Base-by-base conservation (phyloP, 2,888 invertebrate genomes). In the Polia nebulosa region DNA sequence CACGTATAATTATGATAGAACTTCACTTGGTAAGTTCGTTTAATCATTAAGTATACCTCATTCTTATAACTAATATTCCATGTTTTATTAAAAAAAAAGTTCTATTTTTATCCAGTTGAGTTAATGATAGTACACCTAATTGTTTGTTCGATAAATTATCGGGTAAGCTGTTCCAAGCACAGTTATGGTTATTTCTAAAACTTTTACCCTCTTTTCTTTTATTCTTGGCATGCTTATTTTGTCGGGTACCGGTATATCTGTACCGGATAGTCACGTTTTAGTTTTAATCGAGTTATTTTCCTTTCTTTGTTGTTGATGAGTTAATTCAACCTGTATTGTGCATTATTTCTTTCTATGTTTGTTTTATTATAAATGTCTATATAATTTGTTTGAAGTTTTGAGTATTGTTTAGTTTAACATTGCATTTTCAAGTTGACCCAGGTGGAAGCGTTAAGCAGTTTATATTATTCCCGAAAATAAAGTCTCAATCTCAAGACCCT, bases 231-330 rank as follows among this genome's bases (percentile, higher is more conserved):
- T 49, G 66, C 20, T 49, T 58, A 25, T 45, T 15, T 11, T 22
- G 34, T 3, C 9, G 11, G 36, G 1, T n/a, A 20, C 27, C 20
- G n/a, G 17, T 36, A 29, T 61, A 61, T 39, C 73, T 57, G 34
- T n/a, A 41, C 22, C 32, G 15, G 22, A 13, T 27, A 72, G 58
- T 78, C 53, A 62, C 53, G 74, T 58, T 62, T 27, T 32, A 49
- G 52, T 61, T 77, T n/a, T 11, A 27, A 78, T 72, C 20, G 9
- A 47, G 47, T 53, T 72, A 57, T 78, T 49, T 66, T 57, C 11
- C 11, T 62, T 55, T 55, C 17, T 44, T 25, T 17, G 13, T 11
- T 32, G 15, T 32, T 47, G 32, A 59, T 59, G 17, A 59, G 25
- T 49, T 41, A 41, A 58, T 76, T 36, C 6, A 29, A 53, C 22